Evolutionary conservation across 2,888 invertebrate species (phyloP), one percentile per base, ranked within the genome.

Genomic region (Monoplex corrugatus): DNA sequence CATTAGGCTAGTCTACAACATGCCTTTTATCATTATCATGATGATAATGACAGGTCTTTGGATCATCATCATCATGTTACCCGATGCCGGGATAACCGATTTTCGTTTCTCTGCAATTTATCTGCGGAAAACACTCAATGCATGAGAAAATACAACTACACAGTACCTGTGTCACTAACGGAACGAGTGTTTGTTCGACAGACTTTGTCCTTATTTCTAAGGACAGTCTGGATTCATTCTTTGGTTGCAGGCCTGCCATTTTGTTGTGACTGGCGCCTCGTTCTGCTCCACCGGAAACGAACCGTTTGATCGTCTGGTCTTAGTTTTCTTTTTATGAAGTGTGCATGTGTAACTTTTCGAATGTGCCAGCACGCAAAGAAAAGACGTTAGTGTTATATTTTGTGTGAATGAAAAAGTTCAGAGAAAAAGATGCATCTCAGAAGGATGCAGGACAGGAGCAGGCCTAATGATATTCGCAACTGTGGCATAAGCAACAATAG

Each of bases 141-240:
- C 80, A 19, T 80, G 32, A n/a, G n/a, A n/a, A n/a, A n/a, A 68
- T 68, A n/a, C 28, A n/a, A 68, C 68, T 0, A 38, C 23, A 5
- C 23, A 40, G 23, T 97, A 98, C 98, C 98, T 98, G 98, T 96
- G 98, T 98, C 96, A 98, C 98, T 96, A 98, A 97, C 94, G 98
- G 98, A 96, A 98, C 97, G 95, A 98, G 97, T 94, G 98, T 98
- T 97, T 98, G 98, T 97, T 98, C 98, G 97, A 98, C 98, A 96
- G 98, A 98, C 97, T 98, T 98, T 95, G 98, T 98, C 97, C 98
- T 98, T 96, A 98, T 98, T 97, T 98, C 98, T 96, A 98, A 94
- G 38, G 95, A 94, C 57, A 95, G 90, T 90, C 93, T 94, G 40
- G 94, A 92, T 90, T 95, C 94, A 87, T 90, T 92, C 89, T 91